These are phyloP conservation scores for Macrophya annulata DNA, from an alignment of 2,888 invertebrate species.

Conservation along the genomic window DNA sequence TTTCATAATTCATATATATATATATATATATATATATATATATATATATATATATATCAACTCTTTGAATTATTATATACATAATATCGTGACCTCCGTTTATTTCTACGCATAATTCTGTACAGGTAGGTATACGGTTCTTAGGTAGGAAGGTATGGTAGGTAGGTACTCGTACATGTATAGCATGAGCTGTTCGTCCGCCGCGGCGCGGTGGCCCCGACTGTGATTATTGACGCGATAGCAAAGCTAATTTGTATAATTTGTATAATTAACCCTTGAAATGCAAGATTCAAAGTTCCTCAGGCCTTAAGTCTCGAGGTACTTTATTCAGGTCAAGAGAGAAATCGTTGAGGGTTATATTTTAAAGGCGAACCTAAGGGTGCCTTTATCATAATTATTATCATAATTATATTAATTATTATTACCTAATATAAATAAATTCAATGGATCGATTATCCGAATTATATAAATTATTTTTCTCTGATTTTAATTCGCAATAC, in stretches of 20 bases:
- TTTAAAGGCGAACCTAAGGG: not conserved
- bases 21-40: too few species aligned
- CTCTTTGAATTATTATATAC: not conserved
- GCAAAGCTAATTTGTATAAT: constrained; percentile 46
- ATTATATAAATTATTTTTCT: too few species aligned
- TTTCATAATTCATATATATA: too few species aligned
- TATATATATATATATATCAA: too few species aligned
- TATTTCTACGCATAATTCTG: constrained; percentile 21
- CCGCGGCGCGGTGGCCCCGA: not conserved
- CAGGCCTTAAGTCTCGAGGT: constrained; percentile 15
- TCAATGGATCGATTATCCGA: not conserved
- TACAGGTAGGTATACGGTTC: not conserved
- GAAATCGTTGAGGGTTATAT: constrained; percentile 47
- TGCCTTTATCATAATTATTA: not conserved
- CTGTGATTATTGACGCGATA: constrained; percentile 47
- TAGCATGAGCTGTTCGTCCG: not conserved
- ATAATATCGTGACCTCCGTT: constrained; percentile 2
- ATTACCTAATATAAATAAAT: not conserved
- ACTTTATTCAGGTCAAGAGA: constrained; percentile 40
- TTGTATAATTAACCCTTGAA: constrained; percentile 49
- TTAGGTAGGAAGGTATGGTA: not conserved
- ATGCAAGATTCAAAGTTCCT: constrained; percentile 41
- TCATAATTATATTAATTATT: too few species aligned
- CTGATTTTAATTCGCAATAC: too few species aligned
- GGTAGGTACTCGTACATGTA: not conserved